phyloP scores from a whole-genome alignment of 2,888 invertebrate genomes.

The Noctua fimbriata region DNA sequence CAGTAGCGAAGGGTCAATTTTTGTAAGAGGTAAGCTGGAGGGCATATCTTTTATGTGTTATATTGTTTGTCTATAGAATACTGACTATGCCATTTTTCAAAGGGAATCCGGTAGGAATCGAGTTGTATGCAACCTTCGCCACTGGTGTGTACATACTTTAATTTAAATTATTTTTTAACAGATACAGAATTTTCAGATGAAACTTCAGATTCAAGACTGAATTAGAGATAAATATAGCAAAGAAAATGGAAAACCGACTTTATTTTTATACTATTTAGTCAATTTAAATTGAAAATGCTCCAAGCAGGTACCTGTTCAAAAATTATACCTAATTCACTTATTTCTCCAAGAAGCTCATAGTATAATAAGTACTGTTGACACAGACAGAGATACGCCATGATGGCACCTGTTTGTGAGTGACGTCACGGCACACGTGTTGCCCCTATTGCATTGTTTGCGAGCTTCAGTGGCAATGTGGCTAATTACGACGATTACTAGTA shows the following conservation, averaged over 20 bases:
- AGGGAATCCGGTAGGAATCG: too few species aligned
- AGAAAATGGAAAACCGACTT: neutral
- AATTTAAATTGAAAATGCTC: neutral
- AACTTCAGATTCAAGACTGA: neutral
- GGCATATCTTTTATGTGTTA: too few species aligned
- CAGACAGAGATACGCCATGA: constrained; percentile 38
- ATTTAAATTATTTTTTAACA: neutral
- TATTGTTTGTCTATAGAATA: too few species aligned
- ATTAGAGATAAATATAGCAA: neutral
- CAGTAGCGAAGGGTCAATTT: too few species aligned
- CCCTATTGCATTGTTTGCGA: constrained; percentile 56
- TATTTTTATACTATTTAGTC: neutral
- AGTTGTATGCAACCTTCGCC: too few species aligned
- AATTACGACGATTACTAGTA: constrained; percentile 43
- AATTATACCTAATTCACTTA: neutral
- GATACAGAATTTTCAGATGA: neutral
- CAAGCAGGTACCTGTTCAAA: neutral
- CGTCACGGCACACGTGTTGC: constrained; percentile 62
- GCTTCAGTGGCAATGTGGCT: constrained; percentile 34
- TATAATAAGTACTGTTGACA: constrained; percentile 32
- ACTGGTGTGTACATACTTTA: too few species aligned
- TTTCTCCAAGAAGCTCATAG: neutral
- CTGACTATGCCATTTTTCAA: too few species aligned
- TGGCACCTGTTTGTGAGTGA: constrained; percentile 55
- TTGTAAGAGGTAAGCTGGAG: too few species aligned